These are phyloP conservation scores for Nesidiocoris tenuis DNA, from an alignment of 2,888 invertebrate species.

Conservation along the genomic window DNA sequence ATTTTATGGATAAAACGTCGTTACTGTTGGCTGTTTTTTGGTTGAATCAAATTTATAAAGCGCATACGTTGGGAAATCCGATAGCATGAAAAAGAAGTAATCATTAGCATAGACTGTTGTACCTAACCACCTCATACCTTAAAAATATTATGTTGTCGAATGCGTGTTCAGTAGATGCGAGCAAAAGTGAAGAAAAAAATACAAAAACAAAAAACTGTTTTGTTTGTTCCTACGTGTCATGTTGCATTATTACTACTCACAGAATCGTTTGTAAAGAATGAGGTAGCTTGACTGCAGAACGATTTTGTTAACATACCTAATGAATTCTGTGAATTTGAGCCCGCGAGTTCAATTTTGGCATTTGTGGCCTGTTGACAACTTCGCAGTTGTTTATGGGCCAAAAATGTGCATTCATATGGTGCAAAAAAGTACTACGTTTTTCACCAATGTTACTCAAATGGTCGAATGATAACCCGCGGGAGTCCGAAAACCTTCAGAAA, in stretches of 20 bases:
- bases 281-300: neutral
- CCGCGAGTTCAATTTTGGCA: constrained; percentile 2
- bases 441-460: constrained; percentile 41
- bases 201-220: constrained; percentile 25
- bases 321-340: neutral
- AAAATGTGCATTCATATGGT: constrained; percentile 42
- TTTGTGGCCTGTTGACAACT: constrained; percentile 5
- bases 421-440: constrained; percentile 36
- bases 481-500: constrained; percentile 29
- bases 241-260: constrained; percentile 18
- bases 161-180: constrained; percentile 22
- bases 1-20: neutral
- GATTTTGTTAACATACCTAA: neutral
- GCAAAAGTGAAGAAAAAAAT: constrained; percentile 15
- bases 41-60: neutral
- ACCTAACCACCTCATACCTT: constrained; percentile 24
- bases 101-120: constrained; percentile 36
- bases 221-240: constrained; percentile 20
- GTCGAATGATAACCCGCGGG: constrained; percentile 44
- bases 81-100: constrained; percentile 26
- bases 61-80: constrained; percentile 1
- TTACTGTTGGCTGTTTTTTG: neutral
- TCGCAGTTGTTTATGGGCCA: constrained; percentile 24
- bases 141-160: constrained; percentile 31
- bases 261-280: neutral